Base-by-base conservation (phyloP, 1,140 invertebrate genomes). In the Cherax destructor region DNA sequence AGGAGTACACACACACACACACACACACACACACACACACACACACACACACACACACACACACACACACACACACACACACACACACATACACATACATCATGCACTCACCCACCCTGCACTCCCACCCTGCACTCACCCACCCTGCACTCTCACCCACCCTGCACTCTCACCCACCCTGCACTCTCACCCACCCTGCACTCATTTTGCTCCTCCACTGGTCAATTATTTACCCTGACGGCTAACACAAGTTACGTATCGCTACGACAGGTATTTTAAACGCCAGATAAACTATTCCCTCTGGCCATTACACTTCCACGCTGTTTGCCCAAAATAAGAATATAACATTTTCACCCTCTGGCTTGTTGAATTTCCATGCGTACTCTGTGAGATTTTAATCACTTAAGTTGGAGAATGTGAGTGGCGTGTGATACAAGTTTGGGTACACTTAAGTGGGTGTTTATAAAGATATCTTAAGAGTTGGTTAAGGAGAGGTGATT, bases 21-120 rank as follows among this genome's bases (percentile, higher is more conserved):
- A 76, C 30, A 76, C 30, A 76, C 30, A 76, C 30, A 76, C 30
- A 76, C 72, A 74, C 72, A 76, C 72, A 76, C 72, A 76, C 72
- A 76, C 72, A 76, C 72, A 76, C 72, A 76, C 72, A 76, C 72
- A 76, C 72, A 76, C 72, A 76, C 72, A 76, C 72, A 74, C 72
- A 76, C 72, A 76, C 72, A 74, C 72, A 76, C 72, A 76, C 72
- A 76, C 72, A 76, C 72, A 76, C 72, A 76, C 72, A 10, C 18
- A 21, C 52, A 56, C 1, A 7, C 24, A 78, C 18, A 78, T 1
- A 41, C 30, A 41, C 30, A 41, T 2, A 41, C 30, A 41, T 2
- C 30, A 41, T 41, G 30, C 30, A 41, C 30, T 41, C 30, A 41
- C 30, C 30, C 30, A 41, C 30, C 30, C 0, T 41, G 30, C 30